Evolutionary conservation across 2,888 invertebrate genomes (phyloP).

Genomic region (Cataglyphis livida): DNA sequence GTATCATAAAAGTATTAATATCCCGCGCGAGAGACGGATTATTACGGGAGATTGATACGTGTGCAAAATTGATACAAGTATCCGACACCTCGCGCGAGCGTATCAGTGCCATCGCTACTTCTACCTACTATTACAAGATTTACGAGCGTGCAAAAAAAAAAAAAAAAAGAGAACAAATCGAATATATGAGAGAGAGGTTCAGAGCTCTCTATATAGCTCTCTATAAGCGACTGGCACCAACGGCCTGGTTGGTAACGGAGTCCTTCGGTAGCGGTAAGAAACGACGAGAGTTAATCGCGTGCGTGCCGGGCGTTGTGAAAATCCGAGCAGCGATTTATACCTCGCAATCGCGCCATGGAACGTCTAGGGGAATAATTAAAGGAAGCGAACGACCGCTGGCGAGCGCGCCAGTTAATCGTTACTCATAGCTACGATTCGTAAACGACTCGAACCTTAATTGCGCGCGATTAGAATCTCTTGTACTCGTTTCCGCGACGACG

Average conservation of each 20-base stretch:
- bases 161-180: conserved; percentile 31
- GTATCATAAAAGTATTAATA: conserved; percentile 21
- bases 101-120: conserved; percentile 46
- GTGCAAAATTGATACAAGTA: conserved; percentile 51
- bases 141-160: conserved; percentile 39
- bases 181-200: conserved; percentile 33
- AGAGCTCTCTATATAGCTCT: conserved; percentile 14
- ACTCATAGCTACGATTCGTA: conserved; percentile 52
- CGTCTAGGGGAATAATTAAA: conserved; percentile 71
- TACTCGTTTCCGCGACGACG: conserved; percentile 32
- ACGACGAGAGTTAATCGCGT: conserved; percentile 62
- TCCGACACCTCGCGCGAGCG: conserved; percentile 25
- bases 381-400: conserved; percentile 50
- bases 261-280: conserved; percentile 25
- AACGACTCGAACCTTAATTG: conserved; percentile 45
- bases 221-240: conserved; percentile 33
- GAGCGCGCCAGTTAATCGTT: conserved; percentile 38
- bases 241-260: conserved; percentile 17
- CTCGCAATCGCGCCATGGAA: conserved; percentile 66
- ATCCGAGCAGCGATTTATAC: conserved; percentile 67
- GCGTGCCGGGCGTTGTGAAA: conserved; percentile 63
- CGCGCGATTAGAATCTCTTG: conserved; percentile 50
- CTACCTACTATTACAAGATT: conserved; percentile 47
- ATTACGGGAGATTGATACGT: conserved; percentile 40
- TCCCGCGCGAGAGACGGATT: conserved; percentile 2